These are phyloP conservation scores for Lepilemur septentrionalis DNA, from an alignment of 2,797 vertebrate species.

Conservation along the genomic window DNA sequence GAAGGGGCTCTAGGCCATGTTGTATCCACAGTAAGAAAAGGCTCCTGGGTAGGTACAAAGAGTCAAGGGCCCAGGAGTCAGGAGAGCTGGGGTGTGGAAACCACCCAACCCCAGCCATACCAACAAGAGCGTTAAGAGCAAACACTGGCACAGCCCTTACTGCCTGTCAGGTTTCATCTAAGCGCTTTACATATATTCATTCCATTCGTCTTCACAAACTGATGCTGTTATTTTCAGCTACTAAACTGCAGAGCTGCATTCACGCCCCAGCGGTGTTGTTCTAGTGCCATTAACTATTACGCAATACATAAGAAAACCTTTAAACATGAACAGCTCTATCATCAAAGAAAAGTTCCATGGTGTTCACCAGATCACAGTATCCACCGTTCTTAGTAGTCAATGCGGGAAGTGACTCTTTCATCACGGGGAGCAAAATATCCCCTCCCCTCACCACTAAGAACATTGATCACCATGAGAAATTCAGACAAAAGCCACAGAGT, in stretches of 20 bases:
- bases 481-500: neutral
- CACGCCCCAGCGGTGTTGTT: neutral
- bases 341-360: neutral
- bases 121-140: neutral
- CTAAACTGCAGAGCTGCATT: neutral
- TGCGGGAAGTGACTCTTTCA: neutral
- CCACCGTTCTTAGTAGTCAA: neutral
- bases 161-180: neutral
- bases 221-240: neutral
- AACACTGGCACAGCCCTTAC: neutral
- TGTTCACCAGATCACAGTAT: neutral
- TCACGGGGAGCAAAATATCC: neutral
- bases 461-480: neutral
- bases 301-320: neutral
- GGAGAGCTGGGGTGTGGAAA: neutral
- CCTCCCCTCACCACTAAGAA: neutral
- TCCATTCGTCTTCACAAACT: neutral
- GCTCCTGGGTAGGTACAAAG: neutral
- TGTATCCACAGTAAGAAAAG: neutral
- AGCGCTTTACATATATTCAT: neutral
- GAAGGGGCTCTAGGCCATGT: neutral
- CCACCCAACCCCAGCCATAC: neutral
- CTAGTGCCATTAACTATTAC: neutral
- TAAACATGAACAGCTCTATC: neutral
- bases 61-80: neutral